Evolutionary conservation across 30 jellyfish, hydroid and myxozoan genomes (phyloP), one percentile per base, ranked within the genome.

Genomic region (Aurelia sp.): DNA sequence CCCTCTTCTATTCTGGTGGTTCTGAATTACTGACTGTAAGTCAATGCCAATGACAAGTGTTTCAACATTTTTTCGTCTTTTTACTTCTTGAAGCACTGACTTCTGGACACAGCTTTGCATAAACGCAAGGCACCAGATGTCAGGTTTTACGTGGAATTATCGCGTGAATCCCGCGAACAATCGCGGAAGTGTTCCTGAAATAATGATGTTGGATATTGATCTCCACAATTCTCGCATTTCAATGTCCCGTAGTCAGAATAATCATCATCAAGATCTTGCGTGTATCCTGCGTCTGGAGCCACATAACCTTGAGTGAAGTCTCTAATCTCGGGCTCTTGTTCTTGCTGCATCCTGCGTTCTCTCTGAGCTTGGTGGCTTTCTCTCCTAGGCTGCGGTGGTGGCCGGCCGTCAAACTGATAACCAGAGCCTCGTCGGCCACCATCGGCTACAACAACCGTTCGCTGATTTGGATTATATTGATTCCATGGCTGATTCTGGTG

Each of bases 171-270:
- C 41, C 88, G 57, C 22, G 88, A 77, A 63, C 92, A 82, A 58
- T 82, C 92, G 30, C 92, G 84, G 51, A 82, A 82, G 70, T 82
- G 92, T 27, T 82, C 92, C 38, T 82, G 79, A 64, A 82, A 51
- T 24, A 82, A 58, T 12, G 58, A 8, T 0, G 70, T 62, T 8
- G 92, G 92, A 47, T 44, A 82, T 61, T 44, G 72, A 40, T 82
- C 92, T 3, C 84, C 80, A 63, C 92, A 82, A 21, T 69, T 82
- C 63, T 69, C 92, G 44, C 92, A 82, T 82, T 69, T 82, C 16
- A 82, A 85, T n/a, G 86, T 68, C 22, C 86, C 92, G 35, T 64
- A n/a, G 22, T 82, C 84, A n/a, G 64, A 57, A 52, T 72, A 70
- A 69, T 69, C 80, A 41, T 65, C 81, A 61, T 63, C 87, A 5